phyloP scores from a whole-genome alignment of 2,797 vertebrate genomes.

The Eurystomus glaucurus region DNA sequence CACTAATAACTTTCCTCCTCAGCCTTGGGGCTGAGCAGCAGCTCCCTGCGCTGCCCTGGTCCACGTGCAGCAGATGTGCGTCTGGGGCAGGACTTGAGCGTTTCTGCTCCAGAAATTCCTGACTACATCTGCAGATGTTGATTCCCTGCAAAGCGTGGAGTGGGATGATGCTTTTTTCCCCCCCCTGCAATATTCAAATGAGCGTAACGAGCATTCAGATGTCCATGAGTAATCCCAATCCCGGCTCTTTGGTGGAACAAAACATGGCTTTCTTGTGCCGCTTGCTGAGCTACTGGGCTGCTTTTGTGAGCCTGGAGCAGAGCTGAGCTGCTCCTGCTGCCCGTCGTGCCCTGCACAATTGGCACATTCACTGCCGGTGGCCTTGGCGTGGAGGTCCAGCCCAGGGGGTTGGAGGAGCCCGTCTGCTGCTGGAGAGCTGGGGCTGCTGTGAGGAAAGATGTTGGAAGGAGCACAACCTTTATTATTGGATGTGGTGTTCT shows the following conservation, averaged over 20 bases:
- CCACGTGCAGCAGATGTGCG: accelerated
- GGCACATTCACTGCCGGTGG: not conserved
- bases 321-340: not conserved
- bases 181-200: not conserved
- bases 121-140: not conserved
- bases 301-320: not conserved
- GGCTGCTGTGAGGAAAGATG: accelerated
- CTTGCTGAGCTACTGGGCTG: not conserved
- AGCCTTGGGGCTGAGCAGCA: accelerated
- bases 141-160: not conserved
- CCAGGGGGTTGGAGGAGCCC: not conserved
- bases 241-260: not conserved
- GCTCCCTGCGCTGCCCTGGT: not conserved
- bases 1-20: not conserved
- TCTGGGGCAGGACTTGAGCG: not conserved
- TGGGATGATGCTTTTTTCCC: accelerated
- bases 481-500: accelerated
- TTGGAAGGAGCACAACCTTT: not conserved
- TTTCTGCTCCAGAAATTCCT: accelerated
- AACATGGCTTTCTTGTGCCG: not conserved
- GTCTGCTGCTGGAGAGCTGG: accelerated
- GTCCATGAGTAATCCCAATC: not conserved
- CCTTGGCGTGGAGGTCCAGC: not conserved
- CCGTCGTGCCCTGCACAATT: not conserved
- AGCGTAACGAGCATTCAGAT: not conserved